Conservation (phyloP, 2,888 invertebrate species). For the Melinaea marsaeus region DNA sequence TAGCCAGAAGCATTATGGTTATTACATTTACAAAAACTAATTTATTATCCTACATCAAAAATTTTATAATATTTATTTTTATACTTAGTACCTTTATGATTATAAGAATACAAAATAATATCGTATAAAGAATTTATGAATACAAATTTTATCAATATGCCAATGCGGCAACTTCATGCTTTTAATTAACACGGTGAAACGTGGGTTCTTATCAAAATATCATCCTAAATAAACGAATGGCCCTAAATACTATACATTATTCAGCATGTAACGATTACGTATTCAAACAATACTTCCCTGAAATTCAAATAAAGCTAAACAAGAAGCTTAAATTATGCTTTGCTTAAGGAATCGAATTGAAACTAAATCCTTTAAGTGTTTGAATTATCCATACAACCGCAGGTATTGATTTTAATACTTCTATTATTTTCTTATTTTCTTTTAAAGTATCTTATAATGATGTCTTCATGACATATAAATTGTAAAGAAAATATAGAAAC, state of each 20-base stretch:
- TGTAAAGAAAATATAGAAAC: not conserved
- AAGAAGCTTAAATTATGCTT: constrained; percentile 30
- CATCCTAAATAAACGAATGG: constrained; percentile 63
- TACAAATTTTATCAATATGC: constrained; percentile 18
- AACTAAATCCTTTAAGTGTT: not conserved
- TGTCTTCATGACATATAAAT: too few relatives aligned
- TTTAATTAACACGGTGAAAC: constrained; percentile 53
- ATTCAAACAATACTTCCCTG: constrained; percentile 43
- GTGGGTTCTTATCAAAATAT: constrained; percentile 57
- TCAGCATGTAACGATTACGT: constrained; percentile 50
- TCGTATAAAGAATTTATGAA: not conserved
- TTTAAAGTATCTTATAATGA: too few relatives aligned
- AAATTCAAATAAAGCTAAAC: constrained; percentile 37
- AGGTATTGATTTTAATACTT: not conserved
- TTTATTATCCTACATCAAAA: too few relatives aligned
- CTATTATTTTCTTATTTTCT: too few relatives aligned
- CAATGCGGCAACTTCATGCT: constrained; percentile 35
- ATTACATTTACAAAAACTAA: too few relatives aligned
- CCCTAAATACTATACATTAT: constrained; percentile 59
- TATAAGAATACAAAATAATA: too few relatives aligned
- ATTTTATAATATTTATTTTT: too few relatives aligned
- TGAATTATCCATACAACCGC: not conserved
- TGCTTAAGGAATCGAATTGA: constrained; percentile 8
- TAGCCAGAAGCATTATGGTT: too few relatives aligned
- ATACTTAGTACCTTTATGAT: too few relatives aligned